phyloP scores from a whole-genome alignment of 1,140 invertebrate species.

The Caenorhabditis tropicalis region DNA sequence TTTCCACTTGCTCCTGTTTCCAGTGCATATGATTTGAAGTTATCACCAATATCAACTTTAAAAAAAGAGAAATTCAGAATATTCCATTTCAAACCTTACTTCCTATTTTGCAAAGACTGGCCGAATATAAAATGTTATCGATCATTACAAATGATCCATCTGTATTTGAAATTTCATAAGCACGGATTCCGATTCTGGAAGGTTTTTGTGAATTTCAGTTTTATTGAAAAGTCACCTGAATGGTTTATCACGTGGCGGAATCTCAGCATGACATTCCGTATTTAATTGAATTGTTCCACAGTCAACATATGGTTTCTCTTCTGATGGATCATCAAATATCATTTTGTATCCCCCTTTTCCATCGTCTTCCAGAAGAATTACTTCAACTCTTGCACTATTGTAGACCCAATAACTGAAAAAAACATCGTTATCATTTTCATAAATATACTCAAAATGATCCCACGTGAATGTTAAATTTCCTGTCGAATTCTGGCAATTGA shows the following conservation, averaged over 20 bases:
- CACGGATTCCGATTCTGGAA: conserved; percentile 65
- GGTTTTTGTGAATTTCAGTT: not conserved
- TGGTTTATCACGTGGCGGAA: conserved; percentile 63
- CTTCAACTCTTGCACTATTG: conserved; percentile 68
- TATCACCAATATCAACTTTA: conserved; percentile 68
- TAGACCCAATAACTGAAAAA: conserved; percentile 69
- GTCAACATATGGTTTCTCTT: conserved; percentile 70
- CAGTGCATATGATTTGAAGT: conserved; percentile 59
- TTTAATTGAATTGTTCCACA: conserved; percentile 66
- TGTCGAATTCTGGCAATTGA: conserved; percentile 65
- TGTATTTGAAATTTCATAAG: conserved; percentile 65
- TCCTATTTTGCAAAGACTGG: conserved; percentile 67
- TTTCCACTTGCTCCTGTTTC: conserved; percentile 63
- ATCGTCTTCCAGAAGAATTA: conserved; percentile 67
- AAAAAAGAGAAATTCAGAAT: not conserved
- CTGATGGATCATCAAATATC: conserved; percentile 38
- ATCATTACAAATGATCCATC: conserved; percentile 70
- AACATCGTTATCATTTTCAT: not conserved
- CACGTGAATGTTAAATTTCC: conserved; percentile 67
- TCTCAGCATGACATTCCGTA: conserved; percentile 66
- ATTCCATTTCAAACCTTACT: conserved; percentile 55
- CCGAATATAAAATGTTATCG: conserved; percentile 69
- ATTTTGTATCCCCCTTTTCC: conserved; percentile 50
- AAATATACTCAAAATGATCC: conserved; percentile 28
- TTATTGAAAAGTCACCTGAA: conserved; percentile 33